Evolutionary conservation across 2,113 vertebrate species (phyloP).

Genomic region (Nasalis larvatus): DNA sequence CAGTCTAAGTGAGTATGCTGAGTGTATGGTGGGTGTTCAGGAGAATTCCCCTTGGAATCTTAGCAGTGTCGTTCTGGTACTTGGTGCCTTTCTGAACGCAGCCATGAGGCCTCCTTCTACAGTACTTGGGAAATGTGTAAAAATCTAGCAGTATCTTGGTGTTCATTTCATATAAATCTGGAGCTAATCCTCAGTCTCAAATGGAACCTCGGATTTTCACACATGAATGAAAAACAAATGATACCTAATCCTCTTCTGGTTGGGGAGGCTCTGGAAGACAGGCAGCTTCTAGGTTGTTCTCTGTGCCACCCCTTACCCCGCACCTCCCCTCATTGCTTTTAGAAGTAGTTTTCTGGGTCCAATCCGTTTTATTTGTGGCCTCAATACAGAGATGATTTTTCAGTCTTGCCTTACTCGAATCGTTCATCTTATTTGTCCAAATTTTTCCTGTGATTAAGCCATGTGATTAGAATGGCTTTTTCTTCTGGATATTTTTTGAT

Average conservation of each 20-base stretch:
- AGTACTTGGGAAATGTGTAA: not conserved
- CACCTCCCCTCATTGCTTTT: not conserved
- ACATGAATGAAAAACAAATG: slow-evolving; percentile 20
- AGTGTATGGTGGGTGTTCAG: fast-evolving
- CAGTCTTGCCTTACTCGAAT: not conserved
- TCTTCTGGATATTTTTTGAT: not conserved
- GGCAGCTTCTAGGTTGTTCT: not conserved
- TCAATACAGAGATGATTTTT: not conserved
- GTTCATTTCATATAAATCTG: slow-evolving; percentile 17
- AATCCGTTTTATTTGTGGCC: not conserved
- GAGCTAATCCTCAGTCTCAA: not conserved
- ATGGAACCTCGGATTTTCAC: slow-evolving; percentile 13
- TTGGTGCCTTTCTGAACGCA: not conserved
- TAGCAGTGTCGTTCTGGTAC: not conserved
- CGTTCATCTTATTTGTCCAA: not conserved
- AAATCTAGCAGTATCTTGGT: not conserved
- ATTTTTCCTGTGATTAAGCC: not conserved
- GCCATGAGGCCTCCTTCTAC: not conserved
- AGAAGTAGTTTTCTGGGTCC: not conserved
- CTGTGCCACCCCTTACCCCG: not conserved
- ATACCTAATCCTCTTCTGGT: not conserved
- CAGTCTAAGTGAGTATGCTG: slow-evolving; percentile 94
- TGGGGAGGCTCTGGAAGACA: not conserved
- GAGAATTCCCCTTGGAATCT: not conserved
- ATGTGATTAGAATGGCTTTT: not conserved